Evolutionary conservation across 1,140 invertebrate species (phyloP), one percentile per base, ranked within the genome.

Genomic region (Meloidogyne exigua): DNA sequence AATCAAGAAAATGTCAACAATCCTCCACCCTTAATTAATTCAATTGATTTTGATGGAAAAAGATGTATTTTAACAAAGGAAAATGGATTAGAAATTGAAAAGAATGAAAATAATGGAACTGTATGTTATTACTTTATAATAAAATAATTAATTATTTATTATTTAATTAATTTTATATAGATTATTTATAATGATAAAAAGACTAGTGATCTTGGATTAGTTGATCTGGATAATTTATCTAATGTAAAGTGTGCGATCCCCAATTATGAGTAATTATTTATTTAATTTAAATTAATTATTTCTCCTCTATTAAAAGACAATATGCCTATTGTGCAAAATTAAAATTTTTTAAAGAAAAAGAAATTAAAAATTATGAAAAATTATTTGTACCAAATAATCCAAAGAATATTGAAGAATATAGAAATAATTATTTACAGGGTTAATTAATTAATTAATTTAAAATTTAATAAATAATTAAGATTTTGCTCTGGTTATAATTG

Each of bases 71-170:
- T 57, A 0, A 57, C 49, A 57, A 7, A 0, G 7, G 4, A 57
- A n/a, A 57, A n/a, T n/a, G 49, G n/a, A 57, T n/a, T n/a, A 57
- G 49, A 57, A 57, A n/a, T 57, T 57, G 21, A 57, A n/a, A n/a
- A 7, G 1, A 44, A 44, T 44, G 42, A 44, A 13, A 44, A 44
- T 2, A 18, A 57, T n/a, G 49, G 49, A n/a, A n/a, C 5, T 21
- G 49, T 57, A 57, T 15, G n/a, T 57, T 49, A 49, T 32, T 32
- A 49, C 2, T 44, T 44, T 44, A 11, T 44, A 44, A 44, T 44
- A 44, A 13, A 44, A 44, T 13, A 44, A 15, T 18, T 49, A 18
- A 15, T 44, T 44, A 15, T 18, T 44, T 32, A 32, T 32, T 44
- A 44, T 15, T 44, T n/a, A 57, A 57, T 57, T 39, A 39, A 39